Base-by-base conservation (phyloP, 2,888 invertebrate genomes). In the Drosophila anomalata region DNA sequence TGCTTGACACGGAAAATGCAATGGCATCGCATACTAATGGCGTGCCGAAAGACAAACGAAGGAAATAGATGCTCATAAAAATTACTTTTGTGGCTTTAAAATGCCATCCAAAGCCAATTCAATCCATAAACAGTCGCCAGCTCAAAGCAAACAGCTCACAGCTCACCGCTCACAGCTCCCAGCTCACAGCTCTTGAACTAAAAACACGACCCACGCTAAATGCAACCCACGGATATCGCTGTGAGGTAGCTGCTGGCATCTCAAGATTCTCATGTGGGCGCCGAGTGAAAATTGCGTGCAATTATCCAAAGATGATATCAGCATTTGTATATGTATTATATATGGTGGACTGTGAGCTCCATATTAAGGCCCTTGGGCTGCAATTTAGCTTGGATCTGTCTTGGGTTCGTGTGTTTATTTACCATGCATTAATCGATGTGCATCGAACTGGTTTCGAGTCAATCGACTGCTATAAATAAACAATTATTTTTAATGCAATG, bases 271-370 rank as follows among this genome's bases (percentile, higher is more conserved):
- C 62, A 55, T 65, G 81, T 85, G 86, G 80, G 80, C 79, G 85
- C 68, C 65, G 65, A 74, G 79, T 76, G 82, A 85, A 81, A 85
- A 82, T 85, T 82, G 86, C 79, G 78, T 76, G 86, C 83, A 82
- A 82, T 85, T 82, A 82, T 82, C 72, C 68, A 78, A 72, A 78
- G 83, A 82, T 82, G 86, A 79, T 85, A 85, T 79, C 79, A 78
- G 71, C 79, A 62, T 24, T 33, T 22, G 29, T 56, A 51, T 51
- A 41, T 12, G 22, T 44, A 29, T 24, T 41, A 47, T 8, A 9
- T 20, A 20, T 9, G 22, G 41, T 9, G 8, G 8, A 3, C 29
- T 9, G 20, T 17, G 20, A 31, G 29, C 47, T 47, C 36, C 36
- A 51, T 36, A 46, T 56, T 36, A 26, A 20, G 20, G 44, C 69